Evolutionary conservation across 2,797 vertebrate species (phyloP).

Genomic region (Lepilemur septentrionalis): DNA sequence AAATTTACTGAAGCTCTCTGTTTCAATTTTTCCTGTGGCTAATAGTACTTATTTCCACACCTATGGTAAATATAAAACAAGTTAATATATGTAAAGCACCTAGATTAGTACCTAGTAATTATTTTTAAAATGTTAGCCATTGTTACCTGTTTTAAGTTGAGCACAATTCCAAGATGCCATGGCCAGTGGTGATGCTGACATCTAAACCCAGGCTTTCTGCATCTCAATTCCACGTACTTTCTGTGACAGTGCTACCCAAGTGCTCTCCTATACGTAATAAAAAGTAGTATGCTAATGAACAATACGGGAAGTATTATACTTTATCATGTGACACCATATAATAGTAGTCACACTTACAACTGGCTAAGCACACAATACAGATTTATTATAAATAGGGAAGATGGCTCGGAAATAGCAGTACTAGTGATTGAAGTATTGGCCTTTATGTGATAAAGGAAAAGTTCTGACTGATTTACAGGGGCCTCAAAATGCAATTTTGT

Average conservation of each 20-base stretch:
- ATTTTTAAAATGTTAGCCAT: neutral
- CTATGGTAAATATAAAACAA: neutral
- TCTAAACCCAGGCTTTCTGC: neutral
- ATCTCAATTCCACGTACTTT: neutral
- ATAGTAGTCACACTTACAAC: neutral
- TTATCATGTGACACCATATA: neutral
- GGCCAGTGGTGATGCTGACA: neutral
- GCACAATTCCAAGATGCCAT: neutral
- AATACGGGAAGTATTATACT: slow-evolving; percentile 40
- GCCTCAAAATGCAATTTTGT: slow-evolving; percentile 22
- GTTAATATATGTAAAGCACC: neutral
- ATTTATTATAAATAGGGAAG: neutral
- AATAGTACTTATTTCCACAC: neutral
- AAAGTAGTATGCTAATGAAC: neutral
- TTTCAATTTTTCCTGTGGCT: neutral
- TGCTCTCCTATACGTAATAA: neutral
- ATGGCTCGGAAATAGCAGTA: slow-evolving; percentile 31
- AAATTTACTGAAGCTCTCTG: neutral
- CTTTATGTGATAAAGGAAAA: neutral
- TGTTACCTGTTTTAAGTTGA: neutral
- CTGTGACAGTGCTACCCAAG: neutral
- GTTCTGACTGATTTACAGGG: neutral
- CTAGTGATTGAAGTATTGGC: neutral
- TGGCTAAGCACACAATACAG: neutral
- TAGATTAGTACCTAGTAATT: neutral